Conservation (phyloP, 2,888 invertebrate species). For the Watsonalla cultraria region DNA sequence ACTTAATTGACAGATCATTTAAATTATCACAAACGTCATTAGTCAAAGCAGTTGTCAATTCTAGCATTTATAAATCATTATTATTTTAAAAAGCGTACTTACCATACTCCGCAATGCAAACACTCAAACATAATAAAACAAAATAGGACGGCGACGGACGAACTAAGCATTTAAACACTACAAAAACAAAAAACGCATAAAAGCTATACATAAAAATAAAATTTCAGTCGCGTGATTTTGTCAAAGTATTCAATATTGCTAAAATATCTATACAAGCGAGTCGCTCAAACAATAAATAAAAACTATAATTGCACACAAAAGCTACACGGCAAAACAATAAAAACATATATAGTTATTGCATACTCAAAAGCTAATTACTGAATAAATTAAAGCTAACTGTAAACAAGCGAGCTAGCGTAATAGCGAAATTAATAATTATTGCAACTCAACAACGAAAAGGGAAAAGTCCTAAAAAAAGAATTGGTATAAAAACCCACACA, state of each 20-base stretch:
- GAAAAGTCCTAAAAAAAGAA: constrained; percentile 1
- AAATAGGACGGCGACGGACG: too few species aligned
- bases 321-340: constrained; percentile 3
- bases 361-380: not conserved
- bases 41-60: too few species aligned
- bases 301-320: constrained; percentile 12
- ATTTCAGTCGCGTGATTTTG: not conserved
- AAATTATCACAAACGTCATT: too few species aligned
- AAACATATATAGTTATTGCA: constrained; percentile 4
- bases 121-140: too few species aligned
- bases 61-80: too few species aligned
- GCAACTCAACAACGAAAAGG: constrained; percentile 10
- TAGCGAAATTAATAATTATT: constrained; percentile 16
- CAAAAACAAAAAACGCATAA: not conserved
- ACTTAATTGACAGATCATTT: too few species aligned
- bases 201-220: not conserved
- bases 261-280: not conserved
- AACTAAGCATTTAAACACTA: not conserved
- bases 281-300: not conserved
- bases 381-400: not conserved
- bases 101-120: too few species aligned
- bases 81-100: too few species aligned
- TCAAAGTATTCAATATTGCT: not conserved
- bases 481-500: too few species aligned
- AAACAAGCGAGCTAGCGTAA: not conserved